A percentile compares a stretch with the other conserved stretches of the same genome.
Evolutionary conservation across 2,113 vertebrate genomes (phyloP).

Genomic region (Piprites chloris): DNA sequence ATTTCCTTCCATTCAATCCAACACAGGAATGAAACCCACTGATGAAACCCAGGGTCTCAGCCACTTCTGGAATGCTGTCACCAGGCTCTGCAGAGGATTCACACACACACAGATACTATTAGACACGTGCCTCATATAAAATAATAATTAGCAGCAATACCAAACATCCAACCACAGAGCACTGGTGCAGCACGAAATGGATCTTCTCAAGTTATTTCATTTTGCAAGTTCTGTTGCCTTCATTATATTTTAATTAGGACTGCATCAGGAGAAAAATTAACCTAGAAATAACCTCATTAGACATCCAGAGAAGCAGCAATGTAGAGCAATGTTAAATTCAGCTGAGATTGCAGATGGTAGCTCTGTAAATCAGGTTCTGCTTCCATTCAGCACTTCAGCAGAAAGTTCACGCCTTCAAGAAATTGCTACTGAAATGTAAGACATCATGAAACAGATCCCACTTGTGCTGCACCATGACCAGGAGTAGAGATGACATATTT

Average conservation of each 20-base stretch:
- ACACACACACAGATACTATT: background rate
- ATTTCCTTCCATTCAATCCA: background rate
- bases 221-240: background rate
- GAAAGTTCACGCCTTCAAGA: background rate
- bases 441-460: background rate
- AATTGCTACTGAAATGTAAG: background rate
- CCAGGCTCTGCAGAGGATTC: background rate
- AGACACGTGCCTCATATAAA: background rate
- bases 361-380: background rate
- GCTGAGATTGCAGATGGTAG: background rate
- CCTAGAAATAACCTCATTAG: slow-evolving; percentile 16
- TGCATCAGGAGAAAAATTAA: slow-evolving; percentile 20
- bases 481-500: background rate
- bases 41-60: background rate
- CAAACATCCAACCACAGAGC: background rate
- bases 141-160: slow-evolving; percentile 32
- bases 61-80: background rate
- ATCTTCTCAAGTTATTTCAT: background rate
- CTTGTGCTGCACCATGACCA: background rate
- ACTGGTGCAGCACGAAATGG: background rate
- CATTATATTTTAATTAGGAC: slow-evolving; percentile 36
- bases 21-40: background rate
- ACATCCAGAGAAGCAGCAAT: background rate
- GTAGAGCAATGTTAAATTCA: background rate
- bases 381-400: background rate